Percentiles rank a stretch among this genome's conserved stretches.
Evolutionary conservation across 2,113 vertebrate genomes (phyloP).

Genomic region (Stomatorhinus ivindoensis): DNA sequence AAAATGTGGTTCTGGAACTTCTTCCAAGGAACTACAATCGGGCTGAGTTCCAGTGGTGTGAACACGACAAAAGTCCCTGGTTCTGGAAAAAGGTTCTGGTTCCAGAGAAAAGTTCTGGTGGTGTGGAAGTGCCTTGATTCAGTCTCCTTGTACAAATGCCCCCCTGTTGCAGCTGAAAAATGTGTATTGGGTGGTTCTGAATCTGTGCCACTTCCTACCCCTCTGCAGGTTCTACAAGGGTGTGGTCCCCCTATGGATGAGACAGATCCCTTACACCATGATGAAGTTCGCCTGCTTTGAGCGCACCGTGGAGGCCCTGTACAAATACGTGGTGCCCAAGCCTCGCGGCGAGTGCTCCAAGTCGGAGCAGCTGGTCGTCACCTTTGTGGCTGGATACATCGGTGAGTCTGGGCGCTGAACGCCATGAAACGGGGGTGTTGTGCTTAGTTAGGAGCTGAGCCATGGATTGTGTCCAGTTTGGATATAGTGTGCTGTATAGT

Average conservation of each 20-base stretch:
- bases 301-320: conserved; percentile 89
- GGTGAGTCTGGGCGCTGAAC: conserved; percentile 62
- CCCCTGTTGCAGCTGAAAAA: background rate
- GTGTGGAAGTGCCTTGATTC: background rate
- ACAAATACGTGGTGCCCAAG: conserved; percentile 89
- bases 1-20: too few species aligned
- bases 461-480: background rate
- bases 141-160: background rate
- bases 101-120: background rate
- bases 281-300: conserved; percentile 99
- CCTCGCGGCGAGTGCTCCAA: conserved; percentile 89
- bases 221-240: conserved; percentile 89
- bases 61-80: too few species aligned
- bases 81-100: too few species aligned
- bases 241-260: conserved; percentile 95
- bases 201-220: background rate
- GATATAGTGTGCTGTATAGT: background rate
- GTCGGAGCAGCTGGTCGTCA: conserved; percentile 85
- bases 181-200: background rate
- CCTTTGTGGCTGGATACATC: conserved; percentile 92
- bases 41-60: too few species aligned
- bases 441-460: background rate
- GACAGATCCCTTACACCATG: conserved; percentile 99
- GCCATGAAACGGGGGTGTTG: background rate
- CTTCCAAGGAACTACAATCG: too few species aligned